Percentiles rank a stretch among this genome's conserved stretches.
phyloP scores from a whole-genome alignment of 2,888 invertebrate species.

The Zaprionus obscuricornis region DNA sequence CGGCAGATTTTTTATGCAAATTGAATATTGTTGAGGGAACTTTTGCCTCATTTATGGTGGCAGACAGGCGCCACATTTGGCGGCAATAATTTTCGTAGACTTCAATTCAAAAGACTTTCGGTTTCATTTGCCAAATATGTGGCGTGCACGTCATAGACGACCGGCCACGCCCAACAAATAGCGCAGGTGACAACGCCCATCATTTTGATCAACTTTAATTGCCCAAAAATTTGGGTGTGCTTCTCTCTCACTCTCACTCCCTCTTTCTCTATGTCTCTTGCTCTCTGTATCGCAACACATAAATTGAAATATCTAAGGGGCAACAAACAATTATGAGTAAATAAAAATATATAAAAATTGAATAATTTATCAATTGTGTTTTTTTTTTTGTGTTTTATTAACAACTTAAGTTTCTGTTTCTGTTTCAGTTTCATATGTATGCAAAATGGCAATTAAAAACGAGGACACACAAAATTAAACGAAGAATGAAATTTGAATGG shows the following conservation, averaged over 20 bases:
- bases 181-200: slow-evolving; percentile 49
- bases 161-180: slow-evolving; percentile 30
- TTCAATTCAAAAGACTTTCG: slow-evolving; percentile 14
- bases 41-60: slow-evolving; percentile 33
- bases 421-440: slow-evolving; percentile 42
- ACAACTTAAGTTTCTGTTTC: slow-evolving; percentile 24
- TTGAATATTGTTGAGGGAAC: slow-evolving; percentile 34
- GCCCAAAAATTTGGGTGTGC: slow-evolving; percentile 38
- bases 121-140: slow-evolving; percentile 18
- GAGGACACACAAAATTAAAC: slow-evolving; percentile 32
- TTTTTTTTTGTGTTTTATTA: slow-evolving; percentile 30
- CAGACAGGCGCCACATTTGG: slow-evolving; percentile 32
- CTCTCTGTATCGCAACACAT: too few species aligned
- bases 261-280: too few species aligned
- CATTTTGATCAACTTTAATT: slow-evolving; percentile 46
- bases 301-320: slow-evolving; percentile 55
- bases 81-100: slow-evolving; percentile 2
- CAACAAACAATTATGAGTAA: slow-evolving; percentile 32
- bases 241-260: too few species aligned
- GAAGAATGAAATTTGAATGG: slow-evolving; percentile 15
- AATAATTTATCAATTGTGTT: slow-evolving; percentile 46
- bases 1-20: slow-evolving; percentile 50
- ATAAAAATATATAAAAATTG: slow-evolving; percentile 36
- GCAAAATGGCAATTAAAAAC: slow-evolving; percentile 61
- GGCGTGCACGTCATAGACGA: neutral